phyloP scores from a whole-genome alignment of 2,113 vertebrate genomes.

The Lasiurus borealis region DNA sequence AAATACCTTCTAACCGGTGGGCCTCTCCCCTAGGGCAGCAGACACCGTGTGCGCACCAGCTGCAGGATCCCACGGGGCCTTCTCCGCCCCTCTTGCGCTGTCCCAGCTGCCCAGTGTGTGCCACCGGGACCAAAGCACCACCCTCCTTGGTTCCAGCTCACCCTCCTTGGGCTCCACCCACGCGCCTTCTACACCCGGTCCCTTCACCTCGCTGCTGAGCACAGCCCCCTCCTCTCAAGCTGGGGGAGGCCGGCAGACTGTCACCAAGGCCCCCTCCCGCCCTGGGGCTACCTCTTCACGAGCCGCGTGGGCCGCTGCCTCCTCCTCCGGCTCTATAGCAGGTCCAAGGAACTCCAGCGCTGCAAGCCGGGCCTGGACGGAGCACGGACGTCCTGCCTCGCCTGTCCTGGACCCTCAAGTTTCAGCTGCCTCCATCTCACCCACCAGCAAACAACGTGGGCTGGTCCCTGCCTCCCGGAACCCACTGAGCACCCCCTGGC shows the following conservation, averaged over 20 bases:
- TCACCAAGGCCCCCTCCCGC: neutral
- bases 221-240: neutral
- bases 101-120: slow-evolving; percentile 78
- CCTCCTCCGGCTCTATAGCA: neutral
- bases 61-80: neutral
- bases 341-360: neutral
- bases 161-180: rapidly evolving
- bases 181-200: neutral
- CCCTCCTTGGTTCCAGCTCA: rapidly evolving
- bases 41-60: slow-evolving; percentile 82
- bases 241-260: neutral
- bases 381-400: rapidly evolving
- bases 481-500: neutral
- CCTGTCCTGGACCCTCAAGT: neutral
- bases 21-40: slow-evolving; percentile 75
- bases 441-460: neutral
- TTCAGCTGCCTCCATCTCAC: neutral
- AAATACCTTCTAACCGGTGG: slow-evolving; percentile 57
- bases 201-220: neutral
- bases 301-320: rapidly evolving
- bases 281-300: rapidly evolving
- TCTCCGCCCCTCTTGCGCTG: slow-evolving; percentile 57
- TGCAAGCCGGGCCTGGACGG: neutral
- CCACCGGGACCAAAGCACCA: slow-evolving; percentile 30
- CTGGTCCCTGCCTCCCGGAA: neutral